These are phyloP conservation scores for Ridgeia piscesae DNA, from an alignment of 1,140 invertebrate species.

Conservation along the genomic window DNA sequence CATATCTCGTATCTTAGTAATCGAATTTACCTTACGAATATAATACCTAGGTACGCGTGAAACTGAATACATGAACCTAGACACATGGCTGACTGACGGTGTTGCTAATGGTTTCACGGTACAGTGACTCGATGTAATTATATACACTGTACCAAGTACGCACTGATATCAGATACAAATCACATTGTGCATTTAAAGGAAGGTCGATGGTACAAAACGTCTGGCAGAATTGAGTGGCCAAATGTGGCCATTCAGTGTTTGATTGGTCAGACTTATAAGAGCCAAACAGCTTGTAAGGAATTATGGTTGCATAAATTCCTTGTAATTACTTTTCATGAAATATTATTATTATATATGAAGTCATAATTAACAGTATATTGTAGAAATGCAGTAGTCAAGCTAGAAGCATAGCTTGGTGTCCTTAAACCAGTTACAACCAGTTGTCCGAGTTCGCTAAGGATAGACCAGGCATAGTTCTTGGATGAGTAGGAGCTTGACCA, in stretches of 20 bases:
- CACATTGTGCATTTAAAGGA: background rate
- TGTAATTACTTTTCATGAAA: no score
- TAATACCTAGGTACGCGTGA: background rate
- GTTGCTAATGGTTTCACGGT: background rate
- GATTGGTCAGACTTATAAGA: background rate
- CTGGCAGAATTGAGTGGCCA: background rate
- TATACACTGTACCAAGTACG: background rate
- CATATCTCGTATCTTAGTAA: background rate
- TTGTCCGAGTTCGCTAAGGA: no score
- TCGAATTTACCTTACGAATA: background rate
- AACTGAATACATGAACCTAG: background rate
- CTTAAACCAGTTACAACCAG: no score
- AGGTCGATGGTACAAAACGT: background rate
- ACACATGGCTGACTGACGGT: background rate
- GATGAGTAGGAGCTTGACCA: no score
- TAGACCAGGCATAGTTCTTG: no score
- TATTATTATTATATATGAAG: no score
- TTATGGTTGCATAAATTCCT: no score
- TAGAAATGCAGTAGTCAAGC: no score
- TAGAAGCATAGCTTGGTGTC: no score
- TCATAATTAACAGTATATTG: no score
- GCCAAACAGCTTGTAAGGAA: background rate
- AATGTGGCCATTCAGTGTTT: no score
- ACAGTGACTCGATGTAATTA: background rate
- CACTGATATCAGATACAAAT: background rate